These are phyloP conservation scores for Leptogaster cylindrica DNA, from an alignment of 2,888 invertebrate genomes.

Conservation along the genomic window DNA sequence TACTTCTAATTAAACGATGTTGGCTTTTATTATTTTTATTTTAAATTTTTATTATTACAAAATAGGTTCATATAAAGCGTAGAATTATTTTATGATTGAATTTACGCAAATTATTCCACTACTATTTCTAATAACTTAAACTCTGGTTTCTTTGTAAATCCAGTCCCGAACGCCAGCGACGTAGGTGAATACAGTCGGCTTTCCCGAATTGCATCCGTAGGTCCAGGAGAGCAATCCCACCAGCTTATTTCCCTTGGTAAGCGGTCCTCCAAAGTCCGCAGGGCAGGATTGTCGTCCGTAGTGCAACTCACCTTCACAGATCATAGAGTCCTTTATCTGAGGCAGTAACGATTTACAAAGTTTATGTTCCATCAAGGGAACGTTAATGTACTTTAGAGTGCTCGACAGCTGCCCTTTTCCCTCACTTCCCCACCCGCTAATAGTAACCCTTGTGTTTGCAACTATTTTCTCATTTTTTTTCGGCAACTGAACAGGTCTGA, in stretches of 20 bases:
- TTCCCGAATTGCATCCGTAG: background rate
- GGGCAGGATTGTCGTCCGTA: background rate
- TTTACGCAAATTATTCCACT: no score
- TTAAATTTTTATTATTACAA: no score
- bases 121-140: no score
- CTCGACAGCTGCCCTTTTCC: no score
- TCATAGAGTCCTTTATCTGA: background rate
- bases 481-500: background rate
- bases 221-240: background rate
- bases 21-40: no score
- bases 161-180: background rate
- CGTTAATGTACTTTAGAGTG: background rate
- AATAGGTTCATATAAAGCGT: no score
- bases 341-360: background rate
- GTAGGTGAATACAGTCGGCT: background rate
- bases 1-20: no score
- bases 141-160: background rate
- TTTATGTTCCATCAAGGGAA: background rate
- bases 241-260: background rate
- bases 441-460: background rate
- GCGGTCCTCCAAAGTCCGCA: background rate
- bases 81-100: no score
- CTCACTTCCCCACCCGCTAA: conserved; percentile 31
- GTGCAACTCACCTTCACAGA: background rate
- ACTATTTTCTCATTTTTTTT: background rate